A percentile compares a stretch with the other conserved stretches of the same genome.
Conservation (phyloP, 1,140 invertebrate genomes). For the Gryllus bimaculatus region DNA sequence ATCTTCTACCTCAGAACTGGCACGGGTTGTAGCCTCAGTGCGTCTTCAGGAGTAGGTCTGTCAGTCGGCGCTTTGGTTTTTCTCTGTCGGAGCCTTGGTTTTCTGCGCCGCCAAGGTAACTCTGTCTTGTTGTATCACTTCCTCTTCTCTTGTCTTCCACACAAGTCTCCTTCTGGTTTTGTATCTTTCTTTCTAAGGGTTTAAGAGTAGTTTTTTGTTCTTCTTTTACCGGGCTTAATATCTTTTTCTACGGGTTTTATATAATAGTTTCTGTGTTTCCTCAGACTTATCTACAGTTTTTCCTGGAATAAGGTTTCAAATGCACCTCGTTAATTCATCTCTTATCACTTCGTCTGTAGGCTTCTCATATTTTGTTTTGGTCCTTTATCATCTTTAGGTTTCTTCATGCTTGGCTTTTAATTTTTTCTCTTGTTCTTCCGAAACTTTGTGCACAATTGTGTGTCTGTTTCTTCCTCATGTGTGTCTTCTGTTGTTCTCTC, state of each 20-base stretch:
- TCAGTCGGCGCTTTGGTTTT: constrained; percentile 12
- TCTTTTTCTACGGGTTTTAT: not conserved
- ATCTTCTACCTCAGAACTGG: not conserved
- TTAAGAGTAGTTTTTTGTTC: not conserved
- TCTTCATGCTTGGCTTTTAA: not conserved
- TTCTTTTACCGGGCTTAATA: not conserved
- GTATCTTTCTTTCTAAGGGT: constrained; percentile 20
- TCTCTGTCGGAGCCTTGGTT: constrained; percentile 8
- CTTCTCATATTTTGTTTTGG: not conserved
- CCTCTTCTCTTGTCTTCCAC: constrained; percentile 23
- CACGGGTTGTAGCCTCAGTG: not conserved
- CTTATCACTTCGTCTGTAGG: not conserved
- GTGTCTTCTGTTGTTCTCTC: constrained; percentile 21
- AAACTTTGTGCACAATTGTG: not conserved
- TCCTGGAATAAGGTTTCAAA: constrained; percentile 14
- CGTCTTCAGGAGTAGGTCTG: not conserved
- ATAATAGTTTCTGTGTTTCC: constrained; percentile 20
- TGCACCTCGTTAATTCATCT: not conserved
- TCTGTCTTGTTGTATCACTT: constrained; percentile 21
- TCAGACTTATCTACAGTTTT: constrained; percentile 25
- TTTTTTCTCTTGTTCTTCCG: not conserved
- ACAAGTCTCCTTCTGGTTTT: constrained; percentile 6
- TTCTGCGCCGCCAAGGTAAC: constrained; percentile 20
- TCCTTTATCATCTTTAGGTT: not conserved
- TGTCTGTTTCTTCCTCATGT: not conserved